Percentiles rank a stretch among this genome's conserved stretches.
Conservation (phyloP, 2,113 vertebrate species). For the Poeciliopsis retropinna region DNA sequence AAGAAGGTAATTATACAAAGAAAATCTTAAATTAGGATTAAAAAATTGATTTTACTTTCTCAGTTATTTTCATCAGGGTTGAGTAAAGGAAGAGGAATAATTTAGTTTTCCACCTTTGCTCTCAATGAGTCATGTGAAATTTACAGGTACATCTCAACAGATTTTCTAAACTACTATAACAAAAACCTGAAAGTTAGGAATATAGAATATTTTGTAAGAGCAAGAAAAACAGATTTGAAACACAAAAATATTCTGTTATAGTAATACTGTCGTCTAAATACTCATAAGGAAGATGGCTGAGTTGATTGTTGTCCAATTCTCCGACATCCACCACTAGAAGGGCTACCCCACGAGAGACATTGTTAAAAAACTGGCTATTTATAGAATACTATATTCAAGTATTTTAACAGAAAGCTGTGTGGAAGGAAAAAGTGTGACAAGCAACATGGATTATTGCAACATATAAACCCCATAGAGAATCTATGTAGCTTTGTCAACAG, state of each 20-base stretch:
- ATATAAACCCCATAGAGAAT: neutral
- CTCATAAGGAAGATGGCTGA: too few relatives aligned
- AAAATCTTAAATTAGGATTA: neutral
- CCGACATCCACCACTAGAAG: neutral
- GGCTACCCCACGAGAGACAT: neutral
- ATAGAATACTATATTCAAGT: neutral
- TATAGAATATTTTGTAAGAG: too few relatives aligned
- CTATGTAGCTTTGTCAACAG: neutral
- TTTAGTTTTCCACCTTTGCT: too few relatives aligned
- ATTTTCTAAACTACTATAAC: too few relatives aligned
- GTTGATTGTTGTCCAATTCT: too few relatives aligned
- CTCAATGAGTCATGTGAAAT: too few relatives aligned
- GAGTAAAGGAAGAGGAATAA: too few relatives aligned
- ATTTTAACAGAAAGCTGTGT: neutral
- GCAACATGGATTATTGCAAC: neutral
- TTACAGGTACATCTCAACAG: too few relatives aligned
- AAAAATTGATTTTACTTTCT: neutral
- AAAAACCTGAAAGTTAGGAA: too few relatives aligned
- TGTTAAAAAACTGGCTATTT: neutral
- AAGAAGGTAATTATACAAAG: neutral
- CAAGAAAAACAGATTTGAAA: neutral
- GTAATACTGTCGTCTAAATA: neutral
- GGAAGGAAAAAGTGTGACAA: neutral
- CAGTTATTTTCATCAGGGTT: neutral
- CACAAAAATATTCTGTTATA: neutral